A percentile compares a stretch with the other conserved stretches of the same genome.
Evolutionary conservation across 2,888 invertebrate species (phyloP).

Genomic region (Agrilus biguttatus): DNA sequence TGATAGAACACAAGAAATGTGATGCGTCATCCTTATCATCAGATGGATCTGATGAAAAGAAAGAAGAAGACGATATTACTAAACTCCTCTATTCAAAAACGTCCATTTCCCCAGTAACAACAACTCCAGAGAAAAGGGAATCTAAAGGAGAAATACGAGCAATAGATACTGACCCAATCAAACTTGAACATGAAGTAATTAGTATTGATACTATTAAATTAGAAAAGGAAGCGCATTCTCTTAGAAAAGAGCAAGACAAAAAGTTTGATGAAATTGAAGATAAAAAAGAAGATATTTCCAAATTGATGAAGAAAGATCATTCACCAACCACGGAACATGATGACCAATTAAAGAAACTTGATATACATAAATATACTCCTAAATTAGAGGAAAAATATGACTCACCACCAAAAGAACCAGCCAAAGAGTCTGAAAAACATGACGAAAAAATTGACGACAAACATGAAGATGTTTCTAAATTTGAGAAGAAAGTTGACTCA

Average conservation of each 20-base stretch:
- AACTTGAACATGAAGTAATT: no score
- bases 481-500: neutral
- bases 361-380: neutral
- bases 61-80: no score
- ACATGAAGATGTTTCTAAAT: neutral
- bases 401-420: conserved; percentile 1
- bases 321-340: neutral
- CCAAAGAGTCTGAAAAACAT: neutral
- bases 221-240: neutral
- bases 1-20: no score
- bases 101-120: no score
- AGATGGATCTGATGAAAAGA: no score
- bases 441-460: neutral
- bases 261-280: conserved; percentile 1
- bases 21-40: no score
- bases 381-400: neutral
- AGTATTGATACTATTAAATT: neutral
- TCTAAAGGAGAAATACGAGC: no score
- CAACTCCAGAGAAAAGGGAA: no score
- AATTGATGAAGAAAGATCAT: neutral
- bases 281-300: neutral
- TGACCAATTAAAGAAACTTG: neutral
- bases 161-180: no score
- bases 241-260: neutral
- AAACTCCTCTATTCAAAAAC: no score